Evolutionary conservation across 2,797 vertebrate species (phyloP).

Genomic region (Corythornis leucogaster): DNA sequence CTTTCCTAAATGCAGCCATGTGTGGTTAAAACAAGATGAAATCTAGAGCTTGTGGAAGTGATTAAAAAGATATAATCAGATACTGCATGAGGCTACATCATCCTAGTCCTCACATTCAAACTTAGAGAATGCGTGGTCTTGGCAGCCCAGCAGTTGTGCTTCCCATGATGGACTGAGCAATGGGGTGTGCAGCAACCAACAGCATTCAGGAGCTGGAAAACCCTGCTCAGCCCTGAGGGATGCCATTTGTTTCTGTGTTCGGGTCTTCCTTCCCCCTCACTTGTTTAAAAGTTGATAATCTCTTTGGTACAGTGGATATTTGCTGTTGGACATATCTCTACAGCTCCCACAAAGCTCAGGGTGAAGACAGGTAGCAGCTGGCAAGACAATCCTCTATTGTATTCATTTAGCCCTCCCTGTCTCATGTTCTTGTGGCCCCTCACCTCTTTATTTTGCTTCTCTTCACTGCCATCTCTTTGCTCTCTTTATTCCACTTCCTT

Average conservation of each 20-base stretch:
- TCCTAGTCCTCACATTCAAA: neutral
- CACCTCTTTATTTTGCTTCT: slow-evolving; percentile 14
- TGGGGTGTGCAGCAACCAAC: neutral
- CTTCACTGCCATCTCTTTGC: neutral
- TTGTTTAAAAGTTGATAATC: slow-evolving; percentile 41
- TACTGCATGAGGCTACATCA: neutral
- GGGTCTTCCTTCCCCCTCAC: neutral
- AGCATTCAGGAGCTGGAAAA: neutral
- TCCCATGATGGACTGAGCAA: neutral
- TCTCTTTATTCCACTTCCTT: neutral
- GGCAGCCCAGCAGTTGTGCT: neutral
- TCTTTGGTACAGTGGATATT: slow-evolving; percentile 43
- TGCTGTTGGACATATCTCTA: slow-evolving; percentile 46
- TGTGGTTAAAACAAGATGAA: neutral
- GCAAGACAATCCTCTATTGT: neutral
- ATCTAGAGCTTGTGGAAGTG: neutral
- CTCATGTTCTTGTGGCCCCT: neutral
- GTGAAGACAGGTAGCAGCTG: slow-evolving; percentile 48
- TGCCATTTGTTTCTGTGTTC: neutral
- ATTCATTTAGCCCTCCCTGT: neutral
- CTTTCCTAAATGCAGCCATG: neutral
- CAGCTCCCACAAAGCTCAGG: slow-evolving; percentile 24
- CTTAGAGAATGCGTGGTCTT: neutral
- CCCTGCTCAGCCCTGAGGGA: neutral
- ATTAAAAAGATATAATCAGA: neutral